Base-by-base conservation (phyloP, 1,140 invertebrate genomes). In the Ips typographus region DNA sequence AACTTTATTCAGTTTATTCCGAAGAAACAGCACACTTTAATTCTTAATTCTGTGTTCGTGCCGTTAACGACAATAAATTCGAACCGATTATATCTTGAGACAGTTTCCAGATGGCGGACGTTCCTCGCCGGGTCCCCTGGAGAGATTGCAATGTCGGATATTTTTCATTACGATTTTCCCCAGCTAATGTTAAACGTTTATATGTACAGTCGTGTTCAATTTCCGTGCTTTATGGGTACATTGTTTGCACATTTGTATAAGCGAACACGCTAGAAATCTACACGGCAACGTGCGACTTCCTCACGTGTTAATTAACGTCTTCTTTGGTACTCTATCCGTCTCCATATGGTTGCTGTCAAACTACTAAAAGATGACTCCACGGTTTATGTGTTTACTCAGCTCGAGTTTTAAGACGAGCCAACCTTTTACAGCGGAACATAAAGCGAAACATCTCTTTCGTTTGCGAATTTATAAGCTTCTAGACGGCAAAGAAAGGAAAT, bases 21-120 rank as follows among this genome's bases (percentile, higher is more conserved):
- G 40, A 47, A 66, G 51, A 44, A 39, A 38, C 36, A 58, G 8
- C 40, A 49, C 43, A 66, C 55, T 66, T 66, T 66, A 66, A 66
- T 57, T 57, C 55, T 57, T 66, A 66, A 66, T 58, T 57, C 64
- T 57, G 53, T 57, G 55, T 66, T 66, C 53, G 64, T 57, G 64
- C 64, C 43, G 53, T 66, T 66, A 58, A 66, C 49, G 64, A 66
- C 55, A 49, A 66, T 66, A 66, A 66, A 66, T 66, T 66, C 64
- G 64, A 44, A 38, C 53, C 39, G 64, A 66, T 66, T 66, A 66
- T 66, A 66, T 66, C 64, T 66, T 66, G 64, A 66, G 64, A 66
- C 64, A 66, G 64, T 66, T 66, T 66, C 64, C 64, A 66, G 64
- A 66, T 66, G 64, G 53, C 64, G 53, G 64, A 66, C 64, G 64